Conservation (phyloP, 2,797 vertebrate genomes). For the Rhincodon typus region DNA sequence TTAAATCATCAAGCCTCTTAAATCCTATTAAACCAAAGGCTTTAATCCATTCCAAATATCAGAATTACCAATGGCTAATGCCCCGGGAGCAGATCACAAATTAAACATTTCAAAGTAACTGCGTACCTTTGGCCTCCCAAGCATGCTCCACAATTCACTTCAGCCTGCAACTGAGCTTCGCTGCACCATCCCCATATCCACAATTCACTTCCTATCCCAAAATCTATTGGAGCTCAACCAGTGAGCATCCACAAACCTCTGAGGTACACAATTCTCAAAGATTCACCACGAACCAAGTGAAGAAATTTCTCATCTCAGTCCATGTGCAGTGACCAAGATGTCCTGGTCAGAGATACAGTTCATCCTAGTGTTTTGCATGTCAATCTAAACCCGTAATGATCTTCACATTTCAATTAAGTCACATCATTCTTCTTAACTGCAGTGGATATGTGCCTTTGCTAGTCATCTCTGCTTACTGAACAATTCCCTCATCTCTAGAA, state of each 20-base stretch:
- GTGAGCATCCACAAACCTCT: not conserved
- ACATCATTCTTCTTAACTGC: not conserved
- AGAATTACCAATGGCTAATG: not conserved
- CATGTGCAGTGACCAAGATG: too few relatives aligned
- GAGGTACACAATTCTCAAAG: not conserved
- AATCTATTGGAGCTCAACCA: not conserved
- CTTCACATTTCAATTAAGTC: not conserved
- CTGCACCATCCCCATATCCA: not conserved
- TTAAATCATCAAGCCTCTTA: not conserved
- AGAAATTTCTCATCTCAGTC: not conserved
- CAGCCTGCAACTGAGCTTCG: too few relatives aligned
- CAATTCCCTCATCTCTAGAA: not conserved
- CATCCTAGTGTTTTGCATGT: not conserved
- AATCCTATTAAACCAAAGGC: not conserved
- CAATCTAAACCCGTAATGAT: not conserved
- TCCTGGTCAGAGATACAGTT: not conserved
- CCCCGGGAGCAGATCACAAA: not conserved
- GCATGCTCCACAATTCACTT: too few relatives aligned
- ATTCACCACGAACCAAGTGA: not conserved
- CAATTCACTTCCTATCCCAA: not conserved
- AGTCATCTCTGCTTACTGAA: not conserved
- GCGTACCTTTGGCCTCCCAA: not conserved
- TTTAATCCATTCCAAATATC: not conserved
- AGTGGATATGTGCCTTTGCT: not conserved
- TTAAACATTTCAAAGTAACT: not conserved